Evolutionary conservation across 2,888 invertebrate genomes (phyloP), one percentile per base, ranked within the genome.

Genomic region (Eupithecia inturbata): DNA sequence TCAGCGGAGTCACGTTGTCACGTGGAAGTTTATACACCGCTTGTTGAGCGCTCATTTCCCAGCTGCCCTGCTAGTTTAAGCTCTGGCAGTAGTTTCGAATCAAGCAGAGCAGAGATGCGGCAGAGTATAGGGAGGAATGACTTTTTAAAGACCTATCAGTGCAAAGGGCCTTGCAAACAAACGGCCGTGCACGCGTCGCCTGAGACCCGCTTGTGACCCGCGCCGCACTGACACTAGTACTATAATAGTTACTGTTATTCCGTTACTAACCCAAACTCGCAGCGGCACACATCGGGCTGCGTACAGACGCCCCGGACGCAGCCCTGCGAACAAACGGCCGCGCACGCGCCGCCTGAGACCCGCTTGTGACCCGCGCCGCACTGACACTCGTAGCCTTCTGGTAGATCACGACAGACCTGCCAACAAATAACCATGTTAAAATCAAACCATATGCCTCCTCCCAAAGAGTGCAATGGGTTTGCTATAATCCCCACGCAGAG

Each of bases 221-320:
- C 95, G 57, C 97, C 97, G 91, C 99, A 99, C 78, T 96, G 95
- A 88, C 99, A 99, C 83, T 96, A 95, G 89, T 97, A 99, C n/a
- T n/a, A n/a, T n/a, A n/a, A n/a, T 12, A 39, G 39, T 39, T n/a
- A n/a, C 7, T 33, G 6, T 4, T 0, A 19, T 22, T 57, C 12
- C 26, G 22, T 57, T 19, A 64, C 70, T 71, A 1, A 99, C 73
- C 99, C 99, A 92, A 99, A 99, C 93, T 98, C 97, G 88, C 99
- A 99, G 78, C 96, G 95, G 85, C 99, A 98, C 75, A 96, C 95
- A 86, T 98, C 96, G 69, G 98, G 98, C 83, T 97, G 96, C 28
- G 97, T 94, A 88, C 98, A 98, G 26, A 95, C 95, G 79, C 98
- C 98, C 85, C 98, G 96, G 62, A 98, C 97, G 92, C 98, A 98